Evolutionary conservation across 2,113 vertebrate species (phyloP).

Genomic region (Thalassoma bifasciatum): DNA sequence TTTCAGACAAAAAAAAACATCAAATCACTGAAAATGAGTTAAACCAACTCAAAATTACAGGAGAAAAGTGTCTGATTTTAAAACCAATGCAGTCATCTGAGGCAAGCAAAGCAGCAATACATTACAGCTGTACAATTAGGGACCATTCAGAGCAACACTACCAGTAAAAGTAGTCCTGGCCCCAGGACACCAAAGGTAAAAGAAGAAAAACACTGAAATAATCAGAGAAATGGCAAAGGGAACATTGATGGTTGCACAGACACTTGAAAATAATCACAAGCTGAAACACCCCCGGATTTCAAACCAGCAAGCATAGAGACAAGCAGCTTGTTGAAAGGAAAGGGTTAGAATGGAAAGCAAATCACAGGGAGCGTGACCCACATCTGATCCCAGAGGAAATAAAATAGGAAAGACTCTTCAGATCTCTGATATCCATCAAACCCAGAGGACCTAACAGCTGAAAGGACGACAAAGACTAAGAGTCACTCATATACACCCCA

Average conservation of each 20-base stretch:
- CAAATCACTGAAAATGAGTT: not conserved
- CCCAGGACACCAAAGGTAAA: constrained; percentile 1
- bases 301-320: constrained; percentile 59
- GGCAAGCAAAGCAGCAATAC: constrained; percentile 38
- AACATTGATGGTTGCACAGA: constrained; percentile 11
- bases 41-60: not conserved
- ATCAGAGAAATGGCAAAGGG: constrained; percentile 30
- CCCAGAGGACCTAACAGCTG: constrained; percentile 7
- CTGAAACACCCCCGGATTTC: constrained; percentile 40
- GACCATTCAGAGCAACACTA: constrained; percentile 11
- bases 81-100: not conserved
- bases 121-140: constrained; percentile 23
- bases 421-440: constrained; percentile 7
- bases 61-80: constrained; percentile 1
- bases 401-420: not conserved
- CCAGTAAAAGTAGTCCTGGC: not conserved
- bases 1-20: not conserved
- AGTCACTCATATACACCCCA: constrained; percentile 6
- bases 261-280: constrained; percentile 47
- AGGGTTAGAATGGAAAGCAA: constrained; percentile 42
- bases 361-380: constrained; percentile 38
- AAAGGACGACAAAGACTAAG: constrained; percentile 32
- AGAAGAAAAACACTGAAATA: constrained; percentile 3
- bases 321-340: constrained; percentile 43
- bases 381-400: not conserved